A percentile compares a stretch with the other conserved stretches of the same genome.
Evolutionary conservation across 2,797 vertebrate genomes (phyloP).

Genomic region (Eleutherodactylus coqui): DNA sequence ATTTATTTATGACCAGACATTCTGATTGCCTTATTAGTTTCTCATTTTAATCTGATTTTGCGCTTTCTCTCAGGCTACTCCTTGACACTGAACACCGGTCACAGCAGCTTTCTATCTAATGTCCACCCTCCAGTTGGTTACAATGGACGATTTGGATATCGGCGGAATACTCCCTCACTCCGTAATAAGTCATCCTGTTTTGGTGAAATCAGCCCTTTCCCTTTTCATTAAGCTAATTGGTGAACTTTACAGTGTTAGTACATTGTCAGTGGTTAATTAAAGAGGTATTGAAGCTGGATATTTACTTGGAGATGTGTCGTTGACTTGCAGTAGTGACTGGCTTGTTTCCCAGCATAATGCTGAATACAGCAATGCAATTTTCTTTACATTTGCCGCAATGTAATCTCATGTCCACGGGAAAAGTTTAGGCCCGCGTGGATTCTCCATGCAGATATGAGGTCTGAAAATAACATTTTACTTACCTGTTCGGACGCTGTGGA

Average conservation of each 20-base stretch:
- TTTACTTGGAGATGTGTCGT: neutral
- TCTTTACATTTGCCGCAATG: neutral
- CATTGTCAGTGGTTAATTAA: neutral
- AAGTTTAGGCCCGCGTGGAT: too few species aligned
- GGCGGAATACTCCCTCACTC: neutral
- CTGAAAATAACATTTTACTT: too few species aligned
- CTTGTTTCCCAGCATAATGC: neutral
- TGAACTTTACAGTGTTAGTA: neutral
- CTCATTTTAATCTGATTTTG: neutral
- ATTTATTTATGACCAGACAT: neutral
- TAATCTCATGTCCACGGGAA: neutral
- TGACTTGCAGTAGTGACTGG: neutral
- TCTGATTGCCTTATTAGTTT: neutral
- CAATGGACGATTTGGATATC: conserved; percentile 10
- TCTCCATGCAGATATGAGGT: too few species aligned
- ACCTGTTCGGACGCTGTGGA: too few species aligned
- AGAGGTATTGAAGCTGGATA: neutral
- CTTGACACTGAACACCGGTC: neutral
- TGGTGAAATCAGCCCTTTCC: conserved; percentile 3
- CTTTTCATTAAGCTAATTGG: neutral
- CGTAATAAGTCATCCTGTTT: neutral
- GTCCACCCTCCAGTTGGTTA: neutral
- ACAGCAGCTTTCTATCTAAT: neutral
- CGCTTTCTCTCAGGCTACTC: neutral
- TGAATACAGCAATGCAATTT: neutral